Conservation (phyloP, 2,797 vertebrate species). For the Anomalospiza imberbis region DNA sequence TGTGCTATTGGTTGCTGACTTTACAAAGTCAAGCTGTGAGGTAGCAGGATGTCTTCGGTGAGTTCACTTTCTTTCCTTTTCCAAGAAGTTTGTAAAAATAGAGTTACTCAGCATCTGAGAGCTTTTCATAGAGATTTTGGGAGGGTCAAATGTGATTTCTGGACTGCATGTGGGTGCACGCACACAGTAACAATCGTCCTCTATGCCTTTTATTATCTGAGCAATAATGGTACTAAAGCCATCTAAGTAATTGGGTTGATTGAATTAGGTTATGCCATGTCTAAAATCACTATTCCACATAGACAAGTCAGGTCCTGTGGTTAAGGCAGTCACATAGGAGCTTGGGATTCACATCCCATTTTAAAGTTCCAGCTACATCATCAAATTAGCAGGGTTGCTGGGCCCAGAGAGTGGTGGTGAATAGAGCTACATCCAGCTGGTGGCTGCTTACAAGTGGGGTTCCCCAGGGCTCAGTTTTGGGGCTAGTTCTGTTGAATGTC, state of each 20-base stretch:
- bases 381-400: accelerated
- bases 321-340: not conserved
- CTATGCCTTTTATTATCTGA: not conserved
- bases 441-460: too few species aligned
- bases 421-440: not conserved
- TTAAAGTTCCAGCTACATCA: not conserved
- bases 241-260: not conserved
- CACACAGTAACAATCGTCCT: not conserved
- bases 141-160: not conserved
- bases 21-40: not conserved
- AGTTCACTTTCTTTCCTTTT: not conserved
- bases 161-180: not conserved
- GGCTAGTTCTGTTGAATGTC: not conserved
- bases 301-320: not conserved
- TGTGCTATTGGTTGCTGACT: not conserved
- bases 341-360: not conserved
- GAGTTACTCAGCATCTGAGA: not conserved
- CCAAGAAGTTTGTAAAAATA: not conserved
- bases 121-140: not conserved
- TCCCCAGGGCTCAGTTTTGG: not conserved
- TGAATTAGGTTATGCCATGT: not conserved
- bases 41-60: not conserved
- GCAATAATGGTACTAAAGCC: not conserved
- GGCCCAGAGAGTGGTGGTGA: not conserved
- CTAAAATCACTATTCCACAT: not conserved